phyloP scores from a whole-genome alignment of 2,113 vertebrate species.

The Dipodomys merriami region DNA sequence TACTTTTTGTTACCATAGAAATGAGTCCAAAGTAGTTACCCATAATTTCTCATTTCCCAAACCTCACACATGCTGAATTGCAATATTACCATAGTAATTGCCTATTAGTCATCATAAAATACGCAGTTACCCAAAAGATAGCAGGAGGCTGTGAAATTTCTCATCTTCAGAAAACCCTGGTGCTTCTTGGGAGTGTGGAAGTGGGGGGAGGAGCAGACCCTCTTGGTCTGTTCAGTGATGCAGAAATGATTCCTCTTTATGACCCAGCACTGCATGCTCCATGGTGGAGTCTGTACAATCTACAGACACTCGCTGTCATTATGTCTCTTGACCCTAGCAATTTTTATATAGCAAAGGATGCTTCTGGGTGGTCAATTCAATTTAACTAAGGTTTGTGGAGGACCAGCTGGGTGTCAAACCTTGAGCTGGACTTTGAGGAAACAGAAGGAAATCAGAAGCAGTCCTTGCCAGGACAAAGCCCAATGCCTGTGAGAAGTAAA shows the following conservation, averaged over 20 bases:
- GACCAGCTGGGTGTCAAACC: not conserved
- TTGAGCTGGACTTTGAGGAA: not conserved
- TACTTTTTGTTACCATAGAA: conserved; percentile 93
- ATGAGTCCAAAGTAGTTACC: conserved; percentile 89
- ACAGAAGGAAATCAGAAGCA: not conserved
- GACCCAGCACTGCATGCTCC: accelerated
- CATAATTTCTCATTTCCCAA: conserved; percentile 89
- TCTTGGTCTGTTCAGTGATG: not conserved
- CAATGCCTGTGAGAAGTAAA: not conserved
- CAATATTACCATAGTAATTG: conserved; percentile 91
- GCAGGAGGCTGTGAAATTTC: conserved; percentile 87
- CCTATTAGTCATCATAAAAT: conserved; percentile 92
- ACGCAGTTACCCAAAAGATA: conserved; percentile 89
- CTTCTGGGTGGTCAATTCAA: conserved; percentile 25
- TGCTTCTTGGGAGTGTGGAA: conserved; percentile 56
- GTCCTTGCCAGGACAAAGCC: not conserved
- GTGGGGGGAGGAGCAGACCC: not conserved
- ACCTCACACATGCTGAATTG: conserved; percentile 88
- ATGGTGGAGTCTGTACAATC: accelerated
- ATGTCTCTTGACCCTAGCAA: not conserved
- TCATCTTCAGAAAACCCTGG: conserved; percentile 83
- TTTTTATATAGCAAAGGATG: not conserved
- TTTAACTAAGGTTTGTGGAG: conserved; percentile 6
- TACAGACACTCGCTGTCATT: not conserved
- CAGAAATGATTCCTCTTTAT: not conserved